Evolutionary conservation across 2,113 vertebrate species (phyloP).

Genomic region (Eclectus roratus): DNA sequence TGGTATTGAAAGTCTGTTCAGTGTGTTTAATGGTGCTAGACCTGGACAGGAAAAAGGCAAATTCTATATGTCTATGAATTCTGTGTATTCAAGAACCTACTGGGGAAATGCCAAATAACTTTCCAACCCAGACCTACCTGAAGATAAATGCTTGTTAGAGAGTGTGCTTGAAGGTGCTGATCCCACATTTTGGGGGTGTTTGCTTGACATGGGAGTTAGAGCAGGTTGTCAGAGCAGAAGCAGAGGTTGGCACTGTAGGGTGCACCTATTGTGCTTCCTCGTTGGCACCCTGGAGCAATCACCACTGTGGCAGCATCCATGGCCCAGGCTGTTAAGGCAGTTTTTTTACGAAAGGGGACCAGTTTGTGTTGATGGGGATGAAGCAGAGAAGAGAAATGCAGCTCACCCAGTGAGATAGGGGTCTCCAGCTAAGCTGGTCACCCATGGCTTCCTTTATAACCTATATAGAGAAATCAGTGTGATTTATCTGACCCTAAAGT

Average conservation of each 20-base stretch:
- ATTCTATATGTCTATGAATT: background rate
- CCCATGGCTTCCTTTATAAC: background rate
- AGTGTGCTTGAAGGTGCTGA: background rate
- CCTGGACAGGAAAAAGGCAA: constrained; percentile 49
- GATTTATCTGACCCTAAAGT: background rate
- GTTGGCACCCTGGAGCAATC: fast-evolving
- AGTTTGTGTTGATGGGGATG: background rate
- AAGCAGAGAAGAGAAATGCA: background rate
- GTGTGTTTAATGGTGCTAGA: constrained; percentile 42
- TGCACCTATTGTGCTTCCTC: background rate
- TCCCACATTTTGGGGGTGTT: background rate
- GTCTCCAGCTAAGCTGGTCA: background rate
- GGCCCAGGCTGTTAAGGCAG: fast-evolving
- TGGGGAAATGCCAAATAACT: constrained; percentile 2
- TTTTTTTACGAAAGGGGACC: background rate
- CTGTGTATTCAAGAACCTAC: background rate
- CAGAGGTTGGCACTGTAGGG: background rate
- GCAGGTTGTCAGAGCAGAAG: background rate
- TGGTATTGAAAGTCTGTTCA: constrained; percentile 5
- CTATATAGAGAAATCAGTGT: fast-evolving
- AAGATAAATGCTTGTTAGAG: background rate
- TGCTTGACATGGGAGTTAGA: background rate
- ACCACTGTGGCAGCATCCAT: fast-evolving
- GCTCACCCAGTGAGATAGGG: background rate
- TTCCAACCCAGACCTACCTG: background rate